Evolutionary conservation across 1,140 invertebrate genomes (phyloP).

Genomic region (Aphis gossypii): DNA sequence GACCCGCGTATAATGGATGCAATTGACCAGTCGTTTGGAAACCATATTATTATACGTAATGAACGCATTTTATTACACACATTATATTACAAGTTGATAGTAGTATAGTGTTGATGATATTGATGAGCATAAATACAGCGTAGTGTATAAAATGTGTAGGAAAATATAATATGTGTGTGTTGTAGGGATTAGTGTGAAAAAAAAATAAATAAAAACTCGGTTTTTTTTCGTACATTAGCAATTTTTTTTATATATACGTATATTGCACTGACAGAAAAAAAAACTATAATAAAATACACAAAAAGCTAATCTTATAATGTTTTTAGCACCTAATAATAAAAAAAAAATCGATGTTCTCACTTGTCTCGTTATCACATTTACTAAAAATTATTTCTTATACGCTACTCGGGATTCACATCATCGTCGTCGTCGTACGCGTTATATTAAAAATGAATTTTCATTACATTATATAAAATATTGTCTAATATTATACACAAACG

Average conservation of each 20-base stretch:
- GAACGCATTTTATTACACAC: not conserved
- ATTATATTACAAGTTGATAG: not conserved
- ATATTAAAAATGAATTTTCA: not conserved
- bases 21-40: not conserved
- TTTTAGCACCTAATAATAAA: constrained; percentile 56
- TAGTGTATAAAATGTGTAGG: not conserved
- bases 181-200: not conserved
- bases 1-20: not conserved
- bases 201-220: not conserved
- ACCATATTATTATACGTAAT: not conserved
- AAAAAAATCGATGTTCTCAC: constrained; percentile 50
- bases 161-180: not conserved
- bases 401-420: not conserved
- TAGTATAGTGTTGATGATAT: not conserved
- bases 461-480: not conserved
- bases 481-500: not conserved
- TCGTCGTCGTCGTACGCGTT: not conserved
- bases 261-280: constrained; percentile 47
- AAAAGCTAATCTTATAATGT: constrained; percentile 40
- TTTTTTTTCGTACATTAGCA: constrained; percentile 33
- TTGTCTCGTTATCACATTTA: constrained; percentile 51
- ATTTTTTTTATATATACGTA: not conserved
- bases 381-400: constrained; percentile 52
- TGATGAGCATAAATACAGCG: not conserved
- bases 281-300: constrained; percentile 50